phyloP scores from a whole-genome alignment of 1,140 invertebrate genomes.

The Cydia strobilella region DNA sequence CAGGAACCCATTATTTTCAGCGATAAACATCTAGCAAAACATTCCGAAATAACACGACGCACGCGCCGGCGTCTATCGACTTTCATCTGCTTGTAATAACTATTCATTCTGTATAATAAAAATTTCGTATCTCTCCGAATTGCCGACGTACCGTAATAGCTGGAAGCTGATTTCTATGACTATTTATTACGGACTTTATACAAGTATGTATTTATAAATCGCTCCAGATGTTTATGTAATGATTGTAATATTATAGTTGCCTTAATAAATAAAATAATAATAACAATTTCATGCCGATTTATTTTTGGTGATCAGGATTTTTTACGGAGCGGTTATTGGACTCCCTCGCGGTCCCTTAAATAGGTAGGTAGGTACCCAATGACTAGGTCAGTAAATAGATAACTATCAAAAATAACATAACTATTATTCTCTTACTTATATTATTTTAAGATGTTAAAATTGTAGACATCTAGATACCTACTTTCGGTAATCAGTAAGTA shows the following conservation, averaged over 20 bases:
- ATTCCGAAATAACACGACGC: constrained; percentile 57
- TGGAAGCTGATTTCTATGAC: constrained; percentile 50
- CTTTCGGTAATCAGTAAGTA: too few species aligned
- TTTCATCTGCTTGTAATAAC: constrained; percentile 62
- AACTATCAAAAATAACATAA: too few species aligned
- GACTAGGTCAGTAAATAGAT: too few species aligned
- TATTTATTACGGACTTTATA: constrained; percentile 49
- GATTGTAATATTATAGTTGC: not conserved
- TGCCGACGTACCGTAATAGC: constrained; percentile 61
- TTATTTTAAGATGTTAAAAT: too few species aligned
- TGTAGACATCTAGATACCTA: too few species aligned
- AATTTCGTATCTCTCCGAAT: constrained; percentile 54
- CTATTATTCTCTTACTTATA: too few species aligned
- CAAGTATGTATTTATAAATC: constrained; percentile 38
- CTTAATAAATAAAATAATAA: constrained; percentile 2
- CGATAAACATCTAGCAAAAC: constrained; percentile 53
- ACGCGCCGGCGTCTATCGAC: constrained; percentile 54
- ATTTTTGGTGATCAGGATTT: too few species aligned
- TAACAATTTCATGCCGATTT: not conserved
- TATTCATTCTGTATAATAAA: constrained; percentile 61
- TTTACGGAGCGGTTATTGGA: not conserved
- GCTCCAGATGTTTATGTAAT: constrained; percentile 24
- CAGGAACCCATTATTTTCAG: constrained; percentile 35
- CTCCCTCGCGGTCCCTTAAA: too few species aligned
- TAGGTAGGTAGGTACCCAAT: too few species aligned